Percentiles rank a stretch among this genome's conserved stretches.
phyloP scores from a whole-genome alignment of 2,797 vertebrate species.

The Chloroceryle amazona region DNA sequence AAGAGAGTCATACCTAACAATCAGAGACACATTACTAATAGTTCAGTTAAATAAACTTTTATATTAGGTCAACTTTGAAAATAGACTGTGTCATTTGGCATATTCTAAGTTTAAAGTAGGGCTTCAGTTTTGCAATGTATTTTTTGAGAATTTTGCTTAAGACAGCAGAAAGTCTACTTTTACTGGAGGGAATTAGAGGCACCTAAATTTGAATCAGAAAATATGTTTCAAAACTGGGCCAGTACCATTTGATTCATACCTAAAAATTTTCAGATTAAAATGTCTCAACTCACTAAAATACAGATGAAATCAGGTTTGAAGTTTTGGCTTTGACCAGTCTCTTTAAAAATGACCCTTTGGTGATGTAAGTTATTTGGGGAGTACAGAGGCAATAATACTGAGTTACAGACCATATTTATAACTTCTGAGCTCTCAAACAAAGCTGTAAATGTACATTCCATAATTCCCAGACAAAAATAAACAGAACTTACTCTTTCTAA shows the following conservation, averaged over 20 bases:
- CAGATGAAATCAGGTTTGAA: not conserved
- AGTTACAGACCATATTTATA: conserved; percentile 23
- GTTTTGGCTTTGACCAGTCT: not conserved
- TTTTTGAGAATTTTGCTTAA: not conserved
- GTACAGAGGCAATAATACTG: not conserved
- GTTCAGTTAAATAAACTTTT: not conserved
- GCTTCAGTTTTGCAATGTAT: not conserved
- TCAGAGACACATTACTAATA: not conserved
- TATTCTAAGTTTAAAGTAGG: not conserved
- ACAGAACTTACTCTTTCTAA: conserved; percentile 74
- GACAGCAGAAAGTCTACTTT: not conserved
- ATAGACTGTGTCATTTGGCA: not conserved
- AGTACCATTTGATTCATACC: not conserved
- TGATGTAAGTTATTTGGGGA: not conserved
- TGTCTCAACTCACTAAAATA: not conserved
- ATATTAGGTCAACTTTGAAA: not conserved
- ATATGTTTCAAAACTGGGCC: not conserved
- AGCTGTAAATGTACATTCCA: conserved; percentile 76
- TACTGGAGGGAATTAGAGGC: not conserved
- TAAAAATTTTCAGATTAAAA: not conserved
- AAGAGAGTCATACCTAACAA: not conserved
- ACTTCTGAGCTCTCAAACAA: conserved; percentile 54
- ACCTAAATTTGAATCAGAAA: not conserved
- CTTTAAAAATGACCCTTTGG: not conserved
- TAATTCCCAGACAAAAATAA: conserved; percentile 82